These are phyloP conservation scores for Luidia sarsii DNA, from an alignment of 53 echinoderm and acorn worm species.

Conservation along the genomic window DNA sequence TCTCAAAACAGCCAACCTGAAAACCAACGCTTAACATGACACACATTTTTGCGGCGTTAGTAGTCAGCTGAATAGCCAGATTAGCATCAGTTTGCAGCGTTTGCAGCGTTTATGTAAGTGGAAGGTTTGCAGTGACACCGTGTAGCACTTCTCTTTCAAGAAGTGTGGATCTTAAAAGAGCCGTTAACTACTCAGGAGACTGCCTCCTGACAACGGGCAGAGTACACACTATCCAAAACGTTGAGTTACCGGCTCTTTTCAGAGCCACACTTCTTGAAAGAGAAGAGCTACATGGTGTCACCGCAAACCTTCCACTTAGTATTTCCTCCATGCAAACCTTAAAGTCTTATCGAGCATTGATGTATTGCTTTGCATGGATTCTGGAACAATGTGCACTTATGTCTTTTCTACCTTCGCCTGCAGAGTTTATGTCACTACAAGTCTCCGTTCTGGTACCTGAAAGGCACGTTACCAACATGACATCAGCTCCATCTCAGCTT, in stretches of 20 bases:
- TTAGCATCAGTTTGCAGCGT: background rate
- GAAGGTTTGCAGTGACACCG: too few relatives aligned
- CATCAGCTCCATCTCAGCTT: background rate
- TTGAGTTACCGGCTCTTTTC: too few relatives aligned
- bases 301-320: too few relatives aligned
- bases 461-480: constrained; percentile 66
- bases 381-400: background rate
- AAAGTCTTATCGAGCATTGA: background rate
- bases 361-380: background rate
- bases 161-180: too few relatives aligned
- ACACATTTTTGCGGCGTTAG: background rate
- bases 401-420: background rate
- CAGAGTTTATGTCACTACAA: constrained; percentile 84
- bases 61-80: background rate
- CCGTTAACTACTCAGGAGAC: too few relatives aligned
- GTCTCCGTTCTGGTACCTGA: constrained; percentile 80
- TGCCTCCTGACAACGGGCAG: background rate
- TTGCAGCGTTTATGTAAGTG: background rate
- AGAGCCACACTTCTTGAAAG: too few relatives aligned
- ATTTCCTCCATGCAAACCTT: too few relatives aligned
- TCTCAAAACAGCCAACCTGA: too few relatives aligned
- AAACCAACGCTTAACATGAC: too few relatives aligned
- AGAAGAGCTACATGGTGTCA: too few relatives aligned
- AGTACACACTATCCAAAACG: too few relatives aligned
- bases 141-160: too few relatives aligned